Evolutionary conservation across 2,888 invertebrate genomes (phyloP), one percentile per base, ranked within the genome.

Genomic region (Trichopria drosophilae): DNA sequence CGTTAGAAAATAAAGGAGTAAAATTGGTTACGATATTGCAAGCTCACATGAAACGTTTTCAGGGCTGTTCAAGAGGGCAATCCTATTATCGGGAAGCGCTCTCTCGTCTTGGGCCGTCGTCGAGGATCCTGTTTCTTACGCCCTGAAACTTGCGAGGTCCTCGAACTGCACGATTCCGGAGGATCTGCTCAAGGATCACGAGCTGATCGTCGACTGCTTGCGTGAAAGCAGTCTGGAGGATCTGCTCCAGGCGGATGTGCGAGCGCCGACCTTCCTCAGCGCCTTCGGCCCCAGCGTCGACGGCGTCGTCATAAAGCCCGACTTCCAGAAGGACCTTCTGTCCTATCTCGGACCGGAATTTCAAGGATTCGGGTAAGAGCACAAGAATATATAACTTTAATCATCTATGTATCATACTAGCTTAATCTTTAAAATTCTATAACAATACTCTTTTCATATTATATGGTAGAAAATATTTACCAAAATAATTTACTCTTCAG

Each of bases 201-300:
- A 91, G 73, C 79, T 83, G 55, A 89, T 92, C 64, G 90, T 90
- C 20, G 91, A 92, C 71, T 92, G 92, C 67, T 80, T 92, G 26
- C 79, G 91, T 63, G 87, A 89, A 60, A 84, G 86, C 6, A 80
- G 84, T 10, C 80, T 92, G 57, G 85, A 87, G 56, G 86, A 88
- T 59, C 77, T 92, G 24, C 81, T 90, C 73, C 81, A 82, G 26
- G 83, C 86, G 29, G 89, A 89, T 75, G 86, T 89, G 68, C 82
- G 84, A 59, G 85, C 90, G 7, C 91, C 91, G 3, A 88, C 88
- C 49, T 91, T 89, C 75, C 78, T 92, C 45, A 90, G 88, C 58
- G 86, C 90, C 1, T 96, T 95, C 69, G 96, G 95, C 6, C 95
- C 95, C 10, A 92, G 93, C 62, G 89, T 94, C 43, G 95, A 95